Evolutionary conservation across 2,113 vertebrate species (phyloP).

Genomic region (Marcusenius ussheri): DNA sequence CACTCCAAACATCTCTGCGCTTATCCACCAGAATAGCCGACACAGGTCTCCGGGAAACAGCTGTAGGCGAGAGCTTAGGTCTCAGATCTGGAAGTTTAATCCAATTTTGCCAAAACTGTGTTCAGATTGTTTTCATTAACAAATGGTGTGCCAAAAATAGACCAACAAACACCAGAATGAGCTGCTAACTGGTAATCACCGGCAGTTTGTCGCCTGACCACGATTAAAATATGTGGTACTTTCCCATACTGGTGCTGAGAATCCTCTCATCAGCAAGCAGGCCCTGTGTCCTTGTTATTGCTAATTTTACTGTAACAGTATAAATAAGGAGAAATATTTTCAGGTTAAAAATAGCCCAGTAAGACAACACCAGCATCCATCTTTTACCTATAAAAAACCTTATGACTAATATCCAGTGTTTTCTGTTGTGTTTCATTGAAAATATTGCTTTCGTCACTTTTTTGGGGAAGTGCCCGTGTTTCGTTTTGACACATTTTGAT

Average conservation of each 20-base stretch:
- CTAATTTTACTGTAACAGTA: conserved; percentile 6
- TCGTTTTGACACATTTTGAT: not conserved
- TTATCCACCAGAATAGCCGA: not conserved
- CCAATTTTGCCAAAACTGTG: not conserved
- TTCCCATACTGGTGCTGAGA: not conserved
- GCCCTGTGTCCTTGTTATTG: not conserved
- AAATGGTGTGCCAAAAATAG: not conserved
- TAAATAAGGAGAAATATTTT: not conserved
- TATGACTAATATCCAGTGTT: not conserved
- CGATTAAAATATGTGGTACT: not conserved
- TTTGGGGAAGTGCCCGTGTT: not conserved
- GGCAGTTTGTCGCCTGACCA: not conserved
- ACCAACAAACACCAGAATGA: not conserved
- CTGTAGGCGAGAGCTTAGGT: not conserved
- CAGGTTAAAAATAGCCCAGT: conserved; percentile 1
- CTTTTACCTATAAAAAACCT: not conserved
- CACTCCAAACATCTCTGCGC: not conserved
- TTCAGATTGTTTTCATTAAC: not conserved
- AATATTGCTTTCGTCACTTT: not conserved
- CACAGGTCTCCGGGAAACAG: not conserved
- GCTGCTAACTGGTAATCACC: not conserved
- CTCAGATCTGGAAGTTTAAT: not conserved
- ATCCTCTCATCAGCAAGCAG: not conserved
- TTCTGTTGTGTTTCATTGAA: not conserved
- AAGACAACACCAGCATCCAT: not conserved